Evolutionary conservation across 2,888 invertebrate species (phyloP).

Genomic region (Eristalis arbustorum): DNA sequence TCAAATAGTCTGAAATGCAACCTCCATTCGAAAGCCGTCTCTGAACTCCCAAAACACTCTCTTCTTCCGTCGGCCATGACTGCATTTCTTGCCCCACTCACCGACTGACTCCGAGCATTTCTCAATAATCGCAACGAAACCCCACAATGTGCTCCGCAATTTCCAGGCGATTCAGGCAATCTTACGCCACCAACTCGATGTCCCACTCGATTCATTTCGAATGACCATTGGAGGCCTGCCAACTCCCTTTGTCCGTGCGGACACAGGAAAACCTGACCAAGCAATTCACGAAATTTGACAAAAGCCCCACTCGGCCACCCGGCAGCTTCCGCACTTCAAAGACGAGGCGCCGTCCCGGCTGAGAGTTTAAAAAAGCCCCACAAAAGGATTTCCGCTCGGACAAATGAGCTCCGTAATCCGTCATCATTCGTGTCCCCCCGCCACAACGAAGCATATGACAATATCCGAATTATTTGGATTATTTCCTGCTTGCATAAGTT

Average conservation of each 20-base stretch:
- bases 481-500: conserved; percentile 49
- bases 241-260: neutral
- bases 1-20: no score
- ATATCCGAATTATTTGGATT: conserved; percentile 34
- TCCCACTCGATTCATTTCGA: neutral
- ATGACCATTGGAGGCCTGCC: neutral
- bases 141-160: no score
- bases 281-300: neutral
- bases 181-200: neutral
- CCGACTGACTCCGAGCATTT: no score
- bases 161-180: neutral
- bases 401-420: neutral
- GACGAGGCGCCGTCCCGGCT: neutral
- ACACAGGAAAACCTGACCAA: neutral
- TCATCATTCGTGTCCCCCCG: neutral
- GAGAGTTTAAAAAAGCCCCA: neutral
- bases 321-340: neutral
- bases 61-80: no score
- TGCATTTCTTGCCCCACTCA: no score
- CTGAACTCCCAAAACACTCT: no score
- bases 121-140: no score
- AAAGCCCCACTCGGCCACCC: neutral
- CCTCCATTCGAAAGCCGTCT: no score
- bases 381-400: neutral
- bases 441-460: conserved; percentile 6